Evolutionary conservation across 30 jellyfish, hydroid and myxozoan genomes (phyloP).

Genomic region (Aurelia aurita): DNA sequence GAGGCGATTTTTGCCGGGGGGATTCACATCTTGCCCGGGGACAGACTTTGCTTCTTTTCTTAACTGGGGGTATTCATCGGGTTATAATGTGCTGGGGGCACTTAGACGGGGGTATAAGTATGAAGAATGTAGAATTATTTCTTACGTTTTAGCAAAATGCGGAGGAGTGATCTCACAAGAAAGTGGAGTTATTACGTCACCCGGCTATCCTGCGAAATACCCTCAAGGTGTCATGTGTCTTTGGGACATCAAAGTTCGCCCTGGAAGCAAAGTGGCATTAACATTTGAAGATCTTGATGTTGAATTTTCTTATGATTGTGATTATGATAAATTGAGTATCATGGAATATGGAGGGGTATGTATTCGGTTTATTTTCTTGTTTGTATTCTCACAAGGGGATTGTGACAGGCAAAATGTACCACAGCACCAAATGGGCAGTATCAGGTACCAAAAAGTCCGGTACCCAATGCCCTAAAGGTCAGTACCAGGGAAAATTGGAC

Average conservation of each 20-base stretch:
- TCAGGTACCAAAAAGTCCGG: no score
- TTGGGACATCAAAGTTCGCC: neutral
- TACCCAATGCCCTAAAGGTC: no score
- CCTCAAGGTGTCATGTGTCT: neutral
- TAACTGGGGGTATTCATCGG: no score
- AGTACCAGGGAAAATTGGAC: no score
- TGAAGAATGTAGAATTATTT: neutral
- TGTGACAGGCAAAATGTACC: no score
- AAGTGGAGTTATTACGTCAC: slow-evolving; percentile 21
- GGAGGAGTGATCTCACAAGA: neutral
- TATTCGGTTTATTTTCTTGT: neutral
- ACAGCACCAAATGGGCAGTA: no score
- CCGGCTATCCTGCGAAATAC: slow-evolving; percentile 17
- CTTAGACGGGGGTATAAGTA: no score
- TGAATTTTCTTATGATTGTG: neutral
- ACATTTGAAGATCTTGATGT: neutral
- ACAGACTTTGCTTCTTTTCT: no score
- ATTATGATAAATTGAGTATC: neutral
- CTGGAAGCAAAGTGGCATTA: slow-evolving; percentile 11
- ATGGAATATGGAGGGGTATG: slow-evolving; percentile 17
- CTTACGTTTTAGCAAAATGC: slow-evolving; percentile 1
- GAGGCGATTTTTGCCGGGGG: no score
- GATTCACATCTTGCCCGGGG: no score
- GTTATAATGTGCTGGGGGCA: no score
- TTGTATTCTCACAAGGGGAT: no score